Percentiles rank a stretch among this genome's conserved stretches.
Conservation (phyloP, 2,113 vertebrate genomes). For the Rostratula benghalensis region DNA sequence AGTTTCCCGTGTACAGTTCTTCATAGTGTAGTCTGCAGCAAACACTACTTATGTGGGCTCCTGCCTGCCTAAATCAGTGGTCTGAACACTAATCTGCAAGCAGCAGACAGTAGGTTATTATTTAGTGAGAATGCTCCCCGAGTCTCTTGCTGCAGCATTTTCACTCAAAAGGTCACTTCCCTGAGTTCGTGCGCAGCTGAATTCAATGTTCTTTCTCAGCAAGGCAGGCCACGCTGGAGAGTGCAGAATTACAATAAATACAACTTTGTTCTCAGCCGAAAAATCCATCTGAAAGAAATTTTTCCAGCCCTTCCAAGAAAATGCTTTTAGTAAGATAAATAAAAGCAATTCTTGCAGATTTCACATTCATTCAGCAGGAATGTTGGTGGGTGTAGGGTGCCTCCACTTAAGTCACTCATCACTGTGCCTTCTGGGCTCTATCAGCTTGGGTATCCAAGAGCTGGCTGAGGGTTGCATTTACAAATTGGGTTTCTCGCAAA, state of each 20-base stretch:
- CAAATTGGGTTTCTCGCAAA: conserved; percentile 16
- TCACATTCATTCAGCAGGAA: conserved; percentile 60
- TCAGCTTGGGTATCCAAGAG: conserved; percentile 35
- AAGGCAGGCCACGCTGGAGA: conserved; percentile 50
- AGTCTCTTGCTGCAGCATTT: conserved; percentile 43
- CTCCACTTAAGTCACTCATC: conserved; percentile 64
- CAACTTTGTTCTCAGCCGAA: conserved; percentile 67
- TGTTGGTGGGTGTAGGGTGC: conserved; percentile 66
- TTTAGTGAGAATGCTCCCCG: conserved; percentile 26
- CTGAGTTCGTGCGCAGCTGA: conserved; percentile 49
- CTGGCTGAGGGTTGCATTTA: conserved; percentile 42
- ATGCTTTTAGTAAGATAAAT: conserved; percentile 63
- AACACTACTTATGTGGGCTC: not conserved
- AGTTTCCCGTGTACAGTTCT: not conserved
- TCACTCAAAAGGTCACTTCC: conserved; percentile 64
- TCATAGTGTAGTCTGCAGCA: not conserved
- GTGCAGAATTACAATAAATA: conserved; percentile 56
- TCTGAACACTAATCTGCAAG: conserved; percentile 35
- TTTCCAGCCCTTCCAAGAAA: conserved; percentile 63
- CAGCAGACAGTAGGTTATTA: conserved; percentile 55
- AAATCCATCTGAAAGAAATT: conserved; percentile 61
- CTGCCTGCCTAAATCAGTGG: conserved; percentile 9
- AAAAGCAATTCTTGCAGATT: conserved; percentile 64
- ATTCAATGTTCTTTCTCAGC: conserved; percentile 64
- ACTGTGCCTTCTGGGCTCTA: conserved; percentile 55